Evolutionary conservation across 23 tunicate genomes (phyloP), one percentile per base, ranked within the genome.

Genomic region (Aplidium turbinatum): DNA sequence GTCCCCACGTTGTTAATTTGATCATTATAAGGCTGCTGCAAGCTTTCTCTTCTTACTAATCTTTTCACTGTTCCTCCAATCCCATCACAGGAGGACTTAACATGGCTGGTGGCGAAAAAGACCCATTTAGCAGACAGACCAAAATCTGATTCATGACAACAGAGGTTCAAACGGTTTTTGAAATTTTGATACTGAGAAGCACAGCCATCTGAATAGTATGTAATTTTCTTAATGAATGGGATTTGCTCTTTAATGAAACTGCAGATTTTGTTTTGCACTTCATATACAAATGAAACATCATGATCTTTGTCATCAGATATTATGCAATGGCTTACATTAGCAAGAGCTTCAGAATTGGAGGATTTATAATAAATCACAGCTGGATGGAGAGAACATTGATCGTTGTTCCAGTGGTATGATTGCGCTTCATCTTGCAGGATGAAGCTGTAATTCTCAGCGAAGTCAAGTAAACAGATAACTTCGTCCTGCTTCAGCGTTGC

Each of bases 371-470:
- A 65, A 3, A 65, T 36, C 3, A 65, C 24, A 35, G 22, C 72
- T 19, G 72, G 72, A 29, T 65, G 72, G 3, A 65, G 50, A 35
- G 72, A 35, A 38, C 72, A 65, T 36, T 65, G 72, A 36, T 2
- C n/a, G 22, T 65, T 65, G 72, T 65, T 65, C 72, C 72, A 65
- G 38, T 65, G 72, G 38, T 11, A 65, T 4, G 28, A 16, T 36
- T 65, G 72, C 3, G 22, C 72, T 65, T 36, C 50, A 38, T 65
- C 72, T 65, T 65, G 72, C 18, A 65, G 2, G 5, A 65, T 21
- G 22, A 7, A 65, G 38, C 72, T 36, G 22, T 65, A 65, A 23
- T 65, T 65, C 24, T 36, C 50, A 3, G 72, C 50, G 22, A 65
- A 65, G 24, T 65, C 72, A 4, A 65, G 26, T 6, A 65, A 29